These are phyloP conservation scores for Mythimna ferrago DNA, from an alignment of 2,888 invertebrate genomes.

Conservation along the genomic window DNA sequence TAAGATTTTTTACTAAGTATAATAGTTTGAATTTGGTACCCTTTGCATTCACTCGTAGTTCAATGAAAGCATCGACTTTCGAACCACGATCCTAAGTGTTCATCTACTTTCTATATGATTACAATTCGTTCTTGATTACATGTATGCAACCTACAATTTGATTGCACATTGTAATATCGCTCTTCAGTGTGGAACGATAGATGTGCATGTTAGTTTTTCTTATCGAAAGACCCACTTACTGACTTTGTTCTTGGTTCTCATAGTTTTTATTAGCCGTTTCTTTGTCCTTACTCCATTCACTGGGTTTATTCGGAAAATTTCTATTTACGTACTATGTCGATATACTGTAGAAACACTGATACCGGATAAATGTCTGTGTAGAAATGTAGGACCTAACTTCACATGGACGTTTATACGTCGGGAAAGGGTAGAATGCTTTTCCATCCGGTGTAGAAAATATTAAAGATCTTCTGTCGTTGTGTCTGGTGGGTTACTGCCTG, in stretches of 20 bases:
- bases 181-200: slow-evolving; percentile 62
- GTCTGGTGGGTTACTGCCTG: background rate
- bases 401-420: background rate
- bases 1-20: slow-evolving; percentile 24
- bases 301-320: slow-evolving; percentile 50
- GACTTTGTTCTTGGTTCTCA: slow-evolving; percentile 63
- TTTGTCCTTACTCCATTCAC: slow-evolving; percentile 35
- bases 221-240: slow-evolving; percentile 64
- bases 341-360: background rate
- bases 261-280: slow-evolving; percentile 54
- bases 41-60: background rate
- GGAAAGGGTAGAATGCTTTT: background rate
- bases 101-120: slow-evolving; percentile 50
- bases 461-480: background rate
- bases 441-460: background rate
- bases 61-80: background rate
- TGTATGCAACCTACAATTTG: slow-evolving; percentile 63
- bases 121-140: slow-evolving; percentile 49
- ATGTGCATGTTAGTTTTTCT: slow-evolving; percentile 61
- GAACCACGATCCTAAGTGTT: slow-evolving; percentile 2
- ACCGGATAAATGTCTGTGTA: background rate
- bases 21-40: slow-evolving; percentile 23
- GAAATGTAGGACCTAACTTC: background rate
- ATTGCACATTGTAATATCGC: slow-evolving; percentile 65
- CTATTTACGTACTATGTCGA: slow-evolving; percentile 9